A percentile compares a stretch with the other conserved stretches of the same genome.
Conservation (phyloP, 1,140 invertebrate species). For the Melanaphis sacchari region DNA sequence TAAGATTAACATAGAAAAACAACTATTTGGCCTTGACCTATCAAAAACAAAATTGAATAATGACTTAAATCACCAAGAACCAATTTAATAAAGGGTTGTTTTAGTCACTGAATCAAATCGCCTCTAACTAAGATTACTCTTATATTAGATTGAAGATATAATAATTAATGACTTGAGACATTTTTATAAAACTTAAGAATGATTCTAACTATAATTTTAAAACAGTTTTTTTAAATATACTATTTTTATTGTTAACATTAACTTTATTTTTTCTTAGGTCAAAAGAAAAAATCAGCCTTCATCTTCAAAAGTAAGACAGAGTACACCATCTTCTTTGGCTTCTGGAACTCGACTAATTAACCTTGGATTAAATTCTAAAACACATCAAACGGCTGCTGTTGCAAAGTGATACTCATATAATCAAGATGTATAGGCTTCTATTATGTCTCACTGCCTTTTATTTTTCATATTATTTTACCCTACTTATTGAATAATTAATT, state of each 20-base stretch:
- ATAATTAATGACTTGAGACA: too few species aligned
- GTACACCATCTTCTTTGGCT: conserved; percentile 16
- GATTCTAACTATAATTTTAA: not conserved
- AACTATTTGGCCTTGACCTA: too few species aligned
- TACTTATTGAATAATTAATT: conserved; percentile 35
- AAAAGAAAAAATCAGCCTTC: not conserved
- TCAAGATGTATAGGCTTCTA: conserved; percentile 6
- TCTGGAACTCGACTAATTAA: conserved; percentile 42
- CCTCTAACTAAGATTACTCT: too few species aligned
- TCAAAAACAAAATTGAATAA: too few species aligned
- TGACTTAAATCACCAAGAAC: too few species aligned
- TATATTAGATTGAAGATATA: too few species aligned
- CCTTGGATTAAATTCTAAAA: conserved; percentile 34
- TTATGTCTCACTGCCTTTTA: conserved; percentile 46
- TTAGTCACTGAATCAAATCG: too few species aligned
- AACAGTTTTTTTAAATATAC: not conserved
- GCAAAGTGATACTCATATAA: conserved; percentile 48
- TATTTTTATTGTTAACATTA: not conserved
- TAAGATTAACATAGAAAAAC: too few species aligned
- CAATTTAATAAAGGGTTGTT: too few species aligned
- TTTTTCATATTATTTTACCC: conserved; percentile 13
- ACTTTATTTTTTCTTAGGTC: not conserved
- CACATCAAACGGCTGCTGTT: conserved; percentile 43
- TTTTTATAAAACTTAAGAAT: too few species aligned
- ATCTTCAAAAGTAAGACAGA: conserved; percentile 5